Base-by-base conservation (phyloP, 2,888 invertebrate species). In the Magallana nippona region DNA sequence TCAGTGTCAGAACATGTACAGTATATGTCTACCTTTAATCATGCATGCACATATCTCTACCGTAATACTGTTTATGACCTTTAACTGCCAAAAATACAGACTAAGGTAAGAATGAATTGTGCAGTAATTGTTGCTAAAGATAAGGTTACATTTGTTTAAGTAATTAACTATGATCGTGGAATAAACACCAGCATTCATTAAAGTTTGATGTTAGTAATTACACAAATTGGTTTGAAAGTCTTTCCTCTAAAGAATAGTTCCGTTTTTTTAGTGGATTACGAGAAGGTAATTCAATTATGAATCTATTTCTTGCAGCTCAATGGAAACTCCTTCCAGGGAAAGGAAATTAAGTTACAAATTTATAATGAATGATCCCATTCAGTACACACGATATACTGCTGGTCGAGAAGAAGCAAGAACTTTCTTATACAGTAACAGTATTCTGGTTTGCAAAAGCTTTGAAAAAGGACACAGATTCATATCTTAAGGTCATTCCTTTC, bases 241-340 rank as follows among this genome's bases (percentile, higher is more conserved):
- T 71, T 32, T 15, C 44, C 32, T 27, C 32, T 27, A 71, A 22
- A 71, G 22, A 27, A 32, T 71, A 32, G 71, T 71, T 11, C 15
- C 71, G 8, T 44, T 27, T 71, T 63, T 71, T 32, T 27, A 32
- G 2, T 15, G 15, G 32, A 27, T 27, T 71, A 27, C 10, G 15
- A 22, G 32, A 15, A 71, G 15, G 44, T 71, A 71, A 71, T 32
- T 71, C 71, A 71, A 71, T 71, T 71, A 71, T 27, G 13, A 32
- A 71, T 15, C 71, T 71, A 71, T 71, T 71, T 71, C 71, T 22
- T 27, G 71, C 71, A 27, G 15, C 27, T 71, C 71, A 71, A 71
- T 71, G 71, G 71, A 15, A 11, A 15, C 19, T 15, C 71, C 13
- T 71, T 71, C 22, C 22, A 32, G 5, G 32, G 71, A 27, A 71